Evolutionary conservation across 2,888 invertebrate genomes (phyloP).

Genomic region (Lepeophtheirus nordmannii): DNA sequence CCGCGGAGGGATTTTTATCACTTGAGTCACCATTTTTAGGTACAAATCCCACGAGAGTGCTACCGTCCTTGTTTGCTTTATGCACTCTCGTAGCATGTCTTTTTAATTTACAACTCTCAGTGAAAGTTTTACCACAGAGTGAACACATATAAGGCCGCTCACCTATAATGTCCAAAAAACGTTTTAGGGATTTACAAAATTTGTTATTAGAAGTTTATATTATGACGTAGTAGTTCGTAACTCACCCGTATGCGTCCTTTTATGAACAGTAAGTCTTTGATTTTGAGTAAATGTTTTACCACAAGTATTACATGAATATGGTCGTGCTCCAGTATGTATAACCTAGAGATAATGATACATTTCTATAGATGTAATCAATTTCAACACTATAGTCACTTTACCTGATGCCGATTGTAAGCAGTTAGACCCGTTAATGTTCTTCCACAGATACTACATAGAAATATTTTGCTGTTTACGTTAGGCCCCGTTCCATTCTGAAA

Average conservation of each 20-base stretch:
- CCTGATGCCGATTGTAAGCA: slow-evolving; percentile 15
- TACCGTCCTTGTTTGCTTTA: not conserved
- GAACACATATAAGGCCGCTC: slow-evolving; percentile 9
- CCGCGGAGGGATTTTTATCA: no score
- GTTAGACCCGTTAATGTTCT: slow-evolving; percentile 9
- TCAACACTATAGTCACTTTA: not conserved
- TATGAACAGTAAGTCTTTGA: slow-evolving; percentile 6
- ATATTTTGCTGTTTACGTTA: not conserved
- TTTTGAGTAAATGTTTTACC: slow-evolving; percentile 16
- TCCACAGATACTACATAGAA: slow-evolving; percentile 16
- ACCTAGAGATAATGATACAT: not conserved
- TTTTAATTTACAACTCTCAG: slow-evolving; percentile 17
- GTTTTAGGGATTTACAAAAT: not conserved
- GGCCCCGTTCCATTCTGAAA: not conserved
- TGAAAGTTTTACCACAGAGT: slow-evolving; percentile 11
- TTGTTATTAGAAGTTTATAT: not conserved
- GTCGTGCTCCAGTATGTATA: slow-evolving; percentile 11
- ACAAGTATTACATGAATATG: slow-evolving; percentile 8
- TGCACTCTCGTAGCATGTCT: slow-evolving; percentile 10
- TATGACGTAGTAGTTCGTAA: no score
- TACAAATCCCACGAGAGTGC: no score
- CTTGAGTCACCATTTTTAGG: no score
- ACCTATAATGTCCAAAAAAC: not conserved
- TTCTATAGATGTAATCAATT: not conserved
- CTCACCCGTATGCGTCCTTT: slow-evolving; percentile 15